Percentiles rank a stretch among this genome's conserved stretches.
These are phyloP conservation scores for Catharus bicknelli DNA, from an alignment of 2,113 vertebrate genomes.

Conservation along the genomic window DNA sequence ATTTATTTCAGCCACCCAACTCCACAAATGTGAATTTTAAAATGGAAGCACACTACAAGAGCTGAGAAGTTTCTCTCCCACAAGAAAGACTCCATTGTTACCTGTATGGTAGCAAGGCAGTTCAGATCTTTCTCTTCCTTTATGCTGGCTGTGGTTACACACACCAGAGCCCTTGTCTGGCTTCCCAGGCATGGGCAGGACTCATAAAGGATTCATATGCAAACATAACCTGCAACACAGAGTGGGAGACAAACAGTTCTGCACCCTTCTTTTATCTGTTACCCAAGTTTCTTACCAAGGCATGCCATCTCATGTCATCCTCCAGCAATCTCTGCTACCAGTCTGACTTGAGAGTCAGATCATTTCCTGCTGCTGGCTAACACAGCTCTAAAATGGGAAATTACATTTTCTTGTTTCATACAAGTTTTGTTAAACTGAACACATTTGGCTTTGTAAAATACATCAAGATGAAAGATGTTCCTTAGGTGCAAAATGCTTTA, in stretches of 20 bases:
- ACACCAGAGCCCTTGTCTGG: neutral
- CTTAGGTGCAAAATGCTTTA: constrained; percentile 1
- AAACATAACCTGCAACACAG: neutral
- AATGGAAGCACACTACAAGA: neutral
- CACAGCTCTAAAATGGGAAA: neutral
- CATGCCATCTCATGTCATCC: neutral
- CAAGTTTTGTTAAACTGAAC: neutral
- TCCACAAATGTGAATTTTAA: neutral
- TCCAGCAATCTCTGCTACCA: neutral
- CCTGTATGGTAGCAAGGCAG: neutral
- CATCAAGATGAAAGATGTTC: neutral
- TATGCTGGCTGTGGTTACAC: fast-evolving
- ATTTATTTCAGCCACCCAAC: neutral
- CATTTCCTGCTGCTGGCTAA: neutral
- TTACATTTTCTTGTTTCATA: neutral
- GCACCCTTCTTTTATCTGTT: neutral
- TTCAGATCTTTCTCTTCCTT: neutral
- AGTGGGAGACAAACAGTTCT: neutral
- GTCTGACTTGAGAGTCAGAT: neutral
- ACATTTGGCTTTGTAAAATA: neutral
- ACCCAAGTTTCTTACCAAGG: neutral
- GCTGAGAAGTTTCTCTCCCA: neutral
- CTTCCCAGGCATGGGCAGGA: neutral
- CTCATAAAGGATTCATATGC: neutral
- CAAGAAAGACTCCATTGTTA: neutral